Conservation (phyloP, 2,797 vertebrate genomes). For the Mallotus villosus region DNA sequence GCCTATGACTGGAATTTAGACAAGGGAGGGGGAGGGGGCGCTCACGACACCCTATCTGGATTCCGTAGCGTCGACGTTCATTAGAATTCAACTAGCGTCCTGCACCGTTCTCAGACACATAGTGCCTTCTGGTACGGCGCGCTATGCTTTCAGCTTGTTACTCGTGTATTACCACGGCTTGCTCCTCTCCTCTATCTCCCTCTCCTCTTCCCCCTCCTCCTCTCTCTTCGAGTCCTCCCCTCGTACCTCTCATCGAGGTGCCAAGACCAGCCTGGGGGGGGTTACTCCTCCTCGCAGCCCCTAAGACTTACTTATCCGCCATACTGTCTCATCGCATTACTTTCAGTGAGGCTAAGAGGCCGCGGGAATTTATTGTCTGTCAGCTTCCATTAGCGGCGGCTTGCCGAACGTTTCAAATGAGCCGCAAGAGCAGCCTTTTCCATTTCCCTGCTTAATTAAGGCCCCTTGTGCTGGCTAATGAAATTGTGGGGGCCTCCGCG, state of each 20-base stretch:
- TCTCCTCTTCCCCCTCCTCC: neutral
- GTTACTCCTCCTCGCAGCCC: neutral
- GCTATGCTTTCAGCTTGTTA: neutral
- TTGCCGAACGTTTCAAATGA: slow-evolving; percentile 46
- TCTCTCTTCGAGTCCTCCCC: neutral
- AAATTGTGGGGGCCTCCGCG: slow-evolving; percentile 39
- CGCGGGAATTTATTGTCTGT: slow-evolving; percentile 52
- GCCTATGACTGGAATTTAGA: neutral
- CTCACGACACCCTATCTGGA: too few relatives aligned
- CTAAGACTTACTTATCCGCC: slow-evolving; percentile 24
- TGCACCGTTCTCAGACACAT: too few relatives aligned
- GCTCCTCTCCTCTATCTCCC: neutral
- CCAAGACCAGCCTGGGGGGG: neutral
- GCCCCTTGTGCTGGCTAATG: slow-evolving; percentile 51
- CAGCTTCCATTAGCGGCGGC: slow-evolving; percentile 48
- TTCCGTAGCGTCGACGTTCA: too few relatives aligned
- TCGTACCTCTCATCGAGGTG: neutral
- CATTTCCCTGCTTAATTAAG: slow-evolving; percentile 57
- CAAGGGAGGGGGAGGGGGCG: too few relatives aligned
- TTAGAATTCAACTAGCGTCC: too few relatives aligned
- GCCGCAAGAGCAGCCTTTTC: slow-evolving; percentile 41
- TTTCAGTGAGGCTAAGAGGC: slow-evolving; percentile 41
- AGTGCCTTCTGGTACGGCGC: too few relatives aligned
- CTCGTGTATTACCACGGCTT: neutral
- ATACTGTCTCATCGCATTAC: slow-evolving; percentile 50